A percentile compares a stretch with the other conserved stretches of the same genome.
phyloP scores from a whole-genome alignment of 2,113 vertebrate species.

The Podocnemis expansa region DNA sequence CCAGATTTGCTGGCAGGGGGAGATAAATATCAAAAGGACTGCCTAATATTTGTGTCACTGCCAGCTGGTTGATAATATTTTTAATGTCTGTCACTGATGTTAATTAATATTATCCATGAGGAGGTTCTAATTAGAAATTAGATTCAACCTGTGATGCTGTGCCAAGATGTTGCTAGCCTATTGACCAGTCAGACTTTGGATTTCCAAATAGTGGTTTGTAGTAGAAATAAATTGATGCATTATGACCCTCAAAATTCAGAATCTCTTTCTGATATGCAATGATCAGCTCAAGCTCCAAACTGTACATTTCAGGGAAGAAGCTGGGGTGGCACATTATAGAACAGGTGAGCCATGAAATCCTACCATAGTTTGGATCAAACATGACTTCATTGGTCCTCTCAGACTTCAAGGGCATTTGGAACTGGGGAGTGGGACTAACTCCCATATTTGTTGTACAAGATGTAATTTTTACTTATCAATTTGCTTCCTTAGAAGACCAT shows the following conservation, averaged over 20 bases:
- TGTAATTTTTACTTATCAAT: background rate
- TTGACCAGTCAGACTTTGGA: background rate
- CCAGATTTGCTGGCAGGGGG: background rate
- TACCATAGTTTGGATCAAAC: background rate
- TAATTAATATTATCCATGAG: rapidly evolving
- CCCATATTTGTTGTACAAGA: background rate
- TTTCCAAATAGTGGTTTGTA: background rate
- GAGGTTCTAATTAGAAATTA: background rate
- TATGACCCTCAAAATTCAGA: background rate
- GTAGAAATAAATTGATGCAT: background rate
- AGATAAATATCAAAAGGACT: background rate
- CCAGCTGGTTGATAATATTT: background rate
- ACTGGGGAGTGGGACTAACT: background rate
- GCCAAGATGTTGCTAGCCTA: background rate
- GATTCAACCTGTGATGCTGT: background rate
- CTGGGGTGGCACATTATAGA: too few relatives aligned
- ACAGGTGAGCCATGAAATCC: background rate
- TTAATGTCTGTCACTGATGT: background rate
- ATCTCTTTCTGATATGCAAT: background rate
- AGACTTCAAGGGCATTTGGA: background rate
- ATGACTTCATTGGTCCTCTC: background rate
- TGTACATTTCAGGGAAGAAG: background rate
- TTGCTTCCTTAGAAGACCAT: background rate
- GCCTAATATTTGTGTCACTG: background rate
- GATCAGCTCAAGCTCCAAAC: background rate